Evolutionary conservation across 1,140 invertebrate species (phyloP).

Genomic region (Drosophila pectinifera): DNA sequence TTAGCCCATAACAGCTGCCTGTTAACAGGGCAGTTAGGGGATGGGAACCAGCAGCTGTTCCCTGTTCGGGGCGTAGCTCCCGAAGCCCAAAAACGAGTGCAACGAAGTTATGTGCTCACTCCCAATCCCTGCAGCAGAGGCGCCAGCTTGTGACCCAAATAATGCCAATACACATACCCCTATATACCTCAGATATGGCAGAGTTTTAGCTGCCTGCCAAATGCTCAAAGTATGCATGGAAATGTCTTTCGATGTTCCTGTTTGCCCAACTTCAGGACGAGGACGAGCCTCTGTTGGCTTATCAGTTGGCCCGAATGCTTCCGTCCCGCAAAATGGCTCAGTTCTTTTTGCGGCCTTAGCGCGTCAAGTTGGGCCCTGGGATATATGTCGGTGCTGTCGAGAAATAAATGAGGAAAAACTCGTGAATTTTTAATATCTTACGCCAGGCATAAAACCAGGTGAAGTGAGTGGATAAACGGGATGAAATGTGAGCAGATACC

Average conservation of each 20-base stretch:
- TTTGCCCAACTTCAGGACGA: slow-evolving; percentile 25
- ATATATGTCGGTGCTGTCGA: slow-evolving; percentile 6
- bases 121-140: slow-evolving; percentile 30
- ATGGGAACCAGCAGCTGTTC: slow-evolving; percentile 56
- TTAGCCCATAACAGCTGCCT: slow-evolving; percentile 17
- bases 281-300: slow-evolving; percentile 25
- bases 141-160: slow-evolving; percentile 74
- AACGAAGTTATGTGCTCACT: slow-evolving; percentile 43
- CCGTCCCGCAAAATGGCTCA: slow-evolving; percentile 36
- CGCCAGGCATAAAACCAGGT: slow-evolving; percentile 21
- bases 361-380: slow-evolving; percentile 46
- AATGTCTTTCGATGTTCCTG: slow-evolving; percentile 44
- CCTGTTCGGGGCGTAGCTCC: slow-evolving; percentile 46
- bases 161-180: slow-evolving; percentile 19
- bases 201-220: slow-evolving; percentile 19
- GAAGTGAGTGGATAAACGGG: slow-evolving; percentile 8
- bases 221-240: slow-evolving; percentile 21
- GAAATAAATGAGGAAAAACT: slow-evolving; percentile 15
- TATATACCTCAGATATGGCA: slow-evolving; percentile 12
- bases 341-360: slow-evolving; percentile 46
- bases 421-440: slow-evolving; percentile 37
- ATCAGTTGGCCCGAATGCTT: slow-evolving; percentile 55
- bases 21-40: slow-evolving; percentile 35
- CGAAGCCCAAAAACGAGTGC: slow-evolving; percentile 73
- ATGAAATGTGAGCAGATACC: not conserved